Evolutionary conservation across 2,113 vertebrate genomes (phyloP), one percentile per base, ranked within the genome.

Genomic region (Speoplatyrhinus poulsoni): DNA sequence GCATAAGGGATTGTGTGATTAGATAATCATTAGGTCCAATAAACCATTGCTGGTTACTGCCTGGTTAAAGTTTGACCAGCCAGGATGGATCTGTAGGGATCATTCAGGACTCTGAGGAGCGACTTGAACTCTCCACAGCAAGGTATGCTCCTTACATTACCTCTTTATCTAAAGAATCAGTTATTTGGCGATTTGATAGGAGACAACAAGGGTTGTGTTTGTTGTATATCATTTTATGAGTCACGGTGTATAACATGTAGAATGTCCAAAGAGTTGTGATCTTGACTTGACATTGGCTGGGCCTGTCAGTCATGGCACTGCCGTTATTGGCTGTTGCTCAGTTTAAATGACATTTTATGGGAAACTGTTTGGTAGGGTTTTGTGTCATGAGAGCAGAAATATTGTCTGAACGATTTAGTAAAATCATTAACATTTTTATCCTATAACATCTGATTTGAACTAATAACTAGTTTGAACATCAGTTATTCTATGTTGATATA

Each of bases 11-110:
- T 26, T 62, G 80, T 82, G 52, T 85, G 84, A 88, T 91, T 91
- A 86, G 90, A 86, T 87, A 92, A 92, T 92, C 84, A 92, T 90
- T 92, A 92, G 85, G 87, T 90, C 57, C 90, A 88, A 92, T 92
- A 92, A 92, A 92, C 83, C 75, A 65, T 83, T 65, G 69, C 60
- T 73, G 77, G 84, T 87, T 90, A 89, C 65, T 47, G 17, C 10
- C 36, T 67, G 69, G 91, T 92, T 92, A 92, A 90, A 69, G 82
- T 90, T 92, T 91, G 79, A 91, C 91, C 69, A 84, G 72, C 69
- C 58, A 58, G 70, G 61, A 76, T 81, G 79, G 61, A 63, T 64
- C 67, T 77, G 63, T 48, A 67, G 33, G 1, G 73, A 74, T 75
- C 74, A 36, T 41, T 63, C 55, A 49, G 46, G 48, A 66, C 53